Evolutionary conservation across 2,888 invertebrate species (phyloP), one percentile per base, ranked within the genome.

Genomic region (Amiota mariae): DNA sequence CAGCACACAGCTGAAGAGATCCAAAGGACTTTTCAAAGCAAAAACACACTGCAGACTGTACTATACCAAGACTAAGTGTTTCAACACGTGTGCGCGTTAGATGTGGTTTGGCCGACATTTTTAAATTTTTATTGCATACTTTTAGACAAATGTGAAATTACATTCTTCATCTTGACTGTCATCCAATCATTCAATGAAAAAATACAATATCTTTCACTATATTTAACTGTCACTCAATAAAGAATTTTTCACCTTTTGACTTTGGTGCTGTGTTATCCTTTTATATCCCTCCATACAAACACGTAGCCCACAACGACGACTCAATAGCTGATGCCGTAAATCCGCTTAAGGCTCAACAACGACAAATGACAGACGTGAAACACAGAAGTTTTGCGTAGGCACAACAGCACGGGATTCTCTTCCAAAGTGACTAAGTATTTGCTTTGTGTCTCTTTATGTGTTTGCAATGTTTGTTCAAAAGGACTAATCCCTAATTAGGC

Each of bases 401-500:
- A 36, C 36, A 36, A 36, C 8, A 36, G 8, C 36, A 36, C 36
- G 8, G 36, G 18, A 12, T 24, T 48, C 49, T 15, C 11, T 24
- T 20, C 24, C 68, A 72, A 68, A n/a, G 61, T 61, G 68, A 49
- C 72, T 68, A 68, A 68, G 59, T 36, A 61, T 48, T 56, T 70
- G 57, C 59, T 46, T 20, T 68, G 36, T 67, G 36, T 67, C 13
- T 13, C 12, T 63, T 9, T 46, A 36, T 49, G 20, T 51, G 67
- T 68, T 75, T 68, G 74, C 59, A 73, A 70, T 72, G 72, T 70
- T 70, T 71, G 71, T 67, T 56, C 70, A 63, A 48, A 81, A 68
- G 76, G 73, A 66, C 75, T 83, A 85, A 83, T 82, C 85, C 85
- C 85, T 82, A 82, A 85, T 83, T 84, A 84, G 83, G 70, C 77